Conservation (phyloP, 2,797 vertebrate species). For the Apogon hyalosoma region DNA sequence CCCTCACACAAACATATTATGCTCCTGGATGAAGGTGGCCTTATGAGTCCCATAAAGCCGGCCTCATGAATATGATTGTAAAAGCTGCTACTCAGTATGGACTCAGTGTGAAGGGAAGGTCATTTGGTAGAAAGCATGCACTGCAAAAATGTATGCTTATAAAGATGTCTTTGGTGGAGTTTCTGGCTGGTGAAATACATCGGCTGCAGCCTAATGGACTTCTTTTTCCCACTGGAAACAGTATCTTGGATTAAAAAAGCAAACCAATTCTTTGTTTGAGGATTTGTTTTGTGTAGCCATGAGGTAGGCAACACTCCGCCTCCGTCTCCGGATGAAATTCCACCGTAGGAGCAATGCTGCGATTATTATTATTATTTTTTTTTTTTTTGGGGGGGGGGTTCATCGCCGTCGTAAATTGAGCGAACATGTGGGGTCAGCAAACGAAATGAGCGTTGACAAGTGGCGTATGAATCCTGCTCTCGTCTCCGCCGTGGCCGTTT, state of each 20-base stretch:
- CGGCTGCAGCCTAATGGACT: conserved; percentile 70
- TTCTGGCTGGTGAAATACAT: conserved; percentile 68
- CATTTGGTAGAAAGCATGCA: conserved; percentile 73
- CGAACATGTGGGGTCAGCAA: conserved; percentile 32
- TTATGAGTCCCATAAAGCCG: conserved; percentile 93
- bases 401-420: conserved; percentile 45
- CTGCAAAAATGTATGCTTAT: conserved; percentile 73
- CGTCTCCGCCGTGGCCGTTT: conserved; percentile 41
- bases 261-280: conserved; percentile 55
- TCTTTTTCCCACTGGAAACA: conserved; percentile 43
- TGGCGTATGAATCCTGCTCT: conserved; percentile 39
- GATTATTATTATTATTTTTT: conserved; percentile 37
- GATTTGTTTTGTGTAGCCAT: conserved; percentile 56
- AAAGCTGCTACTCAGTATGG: conserved; percentile 80
- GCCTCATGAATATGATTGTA: conserved; percentile 91
- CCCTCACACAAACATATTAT: conserved; percentile 94
- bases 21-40: conserved; percentile 90
- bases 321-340: conserved; percentile 38
- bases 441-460: conserved; percentile 48
- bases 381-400: no score
- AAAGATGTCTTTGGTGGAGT: conserved; percentile 70
- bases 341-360: conserved; percentile 48
- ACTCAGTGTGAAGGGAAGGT: conserved; percentile 73
- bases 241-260: conserved; percentile 62
- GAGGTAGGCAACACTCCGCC: conserved; percentile 41